Base-by-base conservation (phyloP, 1,140 invertebrate genomes). In the Rhopalosiphum padi region DNA sequence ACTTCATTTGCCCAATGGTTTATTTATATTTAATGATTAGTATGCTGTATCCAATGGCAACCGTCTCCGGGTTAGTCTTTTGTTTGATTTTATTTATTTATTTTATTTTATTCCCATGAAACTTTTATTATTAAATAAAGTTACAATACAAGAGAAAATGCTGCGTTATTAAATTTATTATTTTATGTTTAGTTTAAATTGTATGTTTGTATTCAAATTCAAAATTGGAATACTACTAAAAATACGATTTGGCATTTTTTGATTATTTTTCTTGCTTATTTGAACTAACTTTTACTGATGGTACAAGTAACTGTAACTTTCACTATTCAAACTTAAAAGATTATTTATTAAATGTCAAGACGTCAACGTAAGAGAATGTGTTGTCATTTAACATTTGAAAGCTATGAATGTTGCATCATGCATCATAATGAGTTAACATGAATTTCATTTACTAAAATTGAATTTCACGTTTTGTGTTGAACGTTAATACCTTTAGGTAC, bases 61-160 rank as follows among this genome's bases (percentile, higher is more conserved):
- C 89, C 55, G 25, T 68, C 43, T 90, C 7, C 21, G 89, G 48
- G 53, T 90, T 21, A 55, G 89, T 68, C 25, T 68, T 90, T 68
- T 90, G 87, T 89, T 53, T 89, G 22, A 60, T 90, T 60, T 60
- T 90, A 41, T 55, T 25, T 55, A 90, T 90, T 90, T 90, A 55
- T 90, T 90, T 41, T 25, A 60, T 60, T 90, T 90, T 90, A 89
- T 89, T 90, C 53, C 5, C 89, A 21, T n/a, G 89, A 68, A 90
- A 90, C 89, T 90, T 90, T 68, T 68, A 41, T 90, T 90, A 90
- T 90, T 68, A 90, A 90, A 90, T 90, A 90, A 90, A 43, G 55
- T 90, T 90, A 89, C 3, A 46, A 60, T 15, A 43, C 89, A n/a
- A 90, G 55, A 23, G 30, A 68, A 90, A 90, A 90, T 21, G 37